A percentile compares a stretch with the other conserved stretches of the same genome.
Evolutionary conservation across 37 sponge, comb jelly and placozoan genomes (phyloP).

Genomic region (Chondrilla cf. caribensis): DNA sequence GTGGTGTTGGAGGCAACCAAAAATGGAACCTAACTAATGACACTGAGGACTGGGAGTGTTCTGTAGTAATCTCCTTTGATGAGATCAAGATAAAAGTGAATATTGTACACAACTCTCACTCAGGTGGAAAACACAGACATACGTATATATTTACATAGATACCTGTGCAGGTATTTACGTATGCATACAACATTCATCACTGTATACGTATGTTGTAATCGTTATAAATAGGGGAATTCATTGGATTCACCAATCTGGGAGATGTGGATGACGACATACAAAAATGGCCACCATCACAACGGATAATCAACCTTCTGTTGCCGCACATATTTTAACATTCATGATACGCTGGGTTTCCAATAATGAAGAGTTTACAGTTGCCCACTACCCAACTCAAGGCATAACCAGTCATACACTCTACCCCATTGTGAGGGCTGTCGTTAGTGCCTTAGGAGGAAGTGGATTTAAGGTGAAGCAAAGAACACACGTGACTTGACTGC

Average conservation of each 20-base stretch:
- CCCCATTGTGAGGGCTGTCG: too few species aligned
- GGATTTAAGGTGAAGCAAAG: too few species aligned
- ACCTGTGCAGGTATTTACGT: too few species aligned
- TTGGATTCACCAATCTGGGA: constrained; percentile 20
- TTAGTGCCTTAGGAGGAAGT: too few species aligned
- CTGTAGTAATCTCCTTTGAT: background rate
- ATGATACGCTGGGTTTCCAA: constrained; percentile 27
- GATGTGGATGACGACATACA: background rate
- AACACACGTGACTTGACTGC: too few species aligned
- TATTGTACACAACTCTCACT: background rate
- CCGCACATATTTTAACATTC: constrained; percentile 12
- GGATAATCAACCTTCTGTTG: background rate
- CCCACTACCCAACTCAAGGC: constrained; percentile 14
- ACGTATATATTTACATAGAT: too few species aligned
- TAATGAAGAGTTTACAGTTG: background rate
- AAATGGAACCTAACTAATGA: too few species aligned
- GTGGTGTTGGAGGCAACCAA: too few species aligned
- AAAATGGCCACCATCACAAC: background rate
- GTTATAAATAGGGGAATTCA: too few species aligned
- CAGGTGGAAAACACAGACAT: too few species aligned
- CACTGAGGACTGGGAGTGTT: background rate
- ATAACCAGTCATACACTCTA: background rate
- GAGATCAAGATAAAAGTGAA: constrained; percentile 24
- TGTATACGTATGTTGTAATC: too few species aligned
- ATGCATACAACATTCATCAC: too few species aligned